These are phyloP conservation scores for Brachionus koreanus DNA, from an alignment of 1,140 invertebrate species.

Conservation along the genomic window DNA sequence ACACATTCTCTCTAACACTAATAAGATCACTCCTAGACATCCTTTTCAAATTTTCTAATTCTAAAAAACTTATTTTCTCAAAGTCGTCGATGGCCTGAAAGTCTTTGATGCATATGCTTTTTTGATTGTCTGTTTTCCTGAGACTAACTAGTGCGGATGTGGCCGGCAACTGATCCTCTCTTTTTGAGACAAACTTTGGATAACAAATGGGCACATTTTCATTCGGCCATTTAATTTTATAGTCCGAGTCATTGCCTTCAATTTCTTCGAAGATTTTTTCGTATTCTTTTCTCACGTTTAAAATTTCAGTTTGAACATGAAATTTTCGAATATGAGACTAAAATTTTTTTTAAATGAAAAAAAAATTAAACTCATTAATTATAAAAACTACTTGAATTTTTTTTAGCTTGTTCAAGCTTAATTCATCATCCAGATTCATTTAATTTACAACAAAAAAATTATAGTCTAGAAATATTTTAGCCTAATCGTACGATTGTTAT, in stretches of 20 bases:
- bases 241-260: not conserved
- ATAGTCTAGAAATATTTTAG: not conserved
- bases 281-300: not conserved
- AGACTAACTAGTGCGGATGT: not conserved
- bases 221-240: not conserved
- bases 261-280: slow-evolving; percentile 26
- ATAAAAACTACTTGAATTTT: slow-evolving; percentile 26
- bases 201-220: slow-evolving; percentile 33
- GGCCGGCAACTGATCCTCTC: not conserved
- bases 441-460: no score
- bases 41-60: not conserved
- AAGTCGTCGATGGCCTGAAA: slow-evolving; percentile 5
- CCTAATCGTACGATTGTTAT: no score
- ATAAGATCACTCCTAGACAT: slow-evolving; percentile 24
- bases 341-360: not conserved
- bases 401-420: slow-evolving; percentile 27
- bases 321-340: slow-evolving; percentile 13
- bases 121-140: not conserved
- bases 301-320: slow-evolving; percentile 35
- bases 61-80: slow-evolving; percentile 6
- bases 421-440: not conserved
- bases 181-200: slow-evolving; percentile 43
- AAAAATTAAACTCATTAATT: not conserved
- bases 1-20: slow-evolving; percentile 13
- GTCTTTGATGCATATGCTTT: not conserved